Conservation (phyloP, 2,888 invertebrate genomes). For the Eupsilia transversa region DNA sequence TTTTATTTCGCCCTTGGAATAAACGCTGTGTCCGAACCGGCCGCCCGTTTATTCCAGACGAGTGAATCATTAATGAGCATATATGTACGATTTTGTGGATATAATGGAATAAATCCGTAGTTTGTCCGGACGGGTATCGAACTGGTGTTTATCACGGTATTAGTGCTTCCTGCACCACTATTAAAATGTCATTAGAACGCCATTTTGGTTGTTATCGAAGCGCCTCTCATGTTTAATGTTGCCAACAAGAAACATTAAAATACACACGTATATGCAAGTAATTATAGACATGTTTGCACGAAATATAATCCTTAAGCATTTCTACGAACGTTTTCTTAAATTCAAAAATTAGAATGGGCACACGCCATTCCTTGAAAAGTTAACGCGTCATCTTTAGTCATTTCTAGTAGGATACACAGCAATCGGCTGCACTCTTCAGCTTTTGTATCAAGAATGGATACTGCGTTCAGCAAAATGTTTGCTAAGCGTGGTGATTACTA, state of each 20-base stretch:
- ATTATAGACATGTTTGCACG: slow-evolving; percentile 27
- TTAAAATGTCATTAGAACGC: slow-evolving; percentile 80
- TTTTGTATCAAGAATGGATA: neutral
- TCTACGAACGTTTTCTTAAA: slow-evolving; percentile 18
- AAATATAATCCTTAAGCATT: slow-evolving; percentile 17
- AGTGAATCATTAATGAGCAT: slow-evolving; percentile 56
- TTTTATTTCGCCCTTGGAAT: slow-evolving; percentile 66
- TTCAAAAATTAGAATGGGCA: neutral
- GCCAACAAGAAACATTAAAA: slow-evolving; percentile 66
- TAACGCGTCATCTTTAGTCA: neutral
- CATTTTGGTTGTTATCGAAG: slow-evolving; percentile 76
- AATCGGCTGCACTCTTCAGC: neutral
- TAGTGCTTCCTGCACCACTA: slow-evolving; percentile 75
- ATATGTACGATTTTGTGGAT: slow-evolving; percentile 45
- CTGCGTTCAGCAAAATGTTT: neutral
- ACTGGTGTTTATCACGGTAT: slow-evolving; percentile 67
- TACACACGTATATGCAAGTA: slow-evolving; percentile 38
- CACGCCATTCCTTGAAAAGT: neutral
- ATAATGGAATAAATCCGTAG: slow-evolving; percentile 57
- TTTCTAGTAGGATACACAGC: too few species aligned
- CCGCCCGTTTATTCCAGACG: slow-evolving; percentile 50
- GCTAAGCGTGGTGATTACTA: too few species aligned
- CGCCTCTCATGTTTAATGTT: slow-evolving; percentile 63
- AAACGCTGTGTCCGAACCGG: slow-evolving; percentile 52
- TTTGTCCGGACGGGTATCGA: slow-evolving; percentile 49